Percentiles rank a stretch among this genome's conserved stretches.
Evolutionary conservation across 2,797 vertebrate species (phyloP).

Genomic region (Melanotaenia nigrans): DNA sequence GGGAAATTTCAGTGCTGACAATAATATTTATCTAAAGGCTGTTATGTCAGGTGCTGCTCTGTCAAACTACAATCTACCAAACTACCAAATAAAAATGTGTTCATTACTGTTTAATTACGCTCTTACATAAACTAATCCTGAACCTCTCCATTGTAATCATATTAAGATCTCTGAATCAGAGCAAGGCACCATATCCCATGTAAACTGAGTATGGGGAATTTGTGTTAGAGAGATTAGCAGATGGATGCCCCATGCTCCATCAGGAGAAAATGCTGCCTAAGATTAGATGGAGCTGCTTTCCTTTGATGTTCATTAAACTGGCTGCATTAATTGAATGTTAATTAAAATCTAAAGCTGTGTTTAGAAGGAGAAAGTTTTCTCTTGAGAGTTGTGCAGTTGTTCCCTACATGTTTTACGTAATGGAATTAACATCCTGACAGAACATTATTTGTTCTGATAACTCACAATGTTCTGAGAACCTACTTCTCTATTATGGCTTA

Average conservation of each 20-base stretch:
- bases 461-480: background rate
- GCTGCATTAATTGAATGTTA: slow-evolving; percentile 4
- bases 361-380: background rate
- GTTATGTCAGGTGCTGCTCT: too few relatives aligned
- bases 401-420: background rate
- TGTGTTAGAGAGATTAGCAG: slow-evolving; percentile 20
- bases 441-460: background rate
- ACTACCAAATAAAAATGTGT: background rate
- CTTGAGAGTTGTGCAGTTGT: slow-evolving; percentile 5
- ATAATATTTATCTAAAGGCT: too few relatives aligned
- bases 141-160: slow-evolving; percentile 2
- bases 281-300: slow-evolving; percentile 27
- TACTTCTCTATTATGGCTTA: background rate
- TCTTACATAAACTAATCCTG: background rate
- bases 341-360: slow-evolving; percentile 34
- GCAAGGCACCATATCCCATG: background rate
- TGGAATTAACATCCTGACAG: slow-evolving; percentile 4
- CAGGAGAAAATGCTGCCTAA: slow-evolving; percentile 6
- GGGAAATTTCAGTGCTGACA: too few relatives aligned
- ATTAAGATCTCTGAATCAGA: slow-evolving; percentile 8
- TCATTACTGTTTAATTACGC: background rate
- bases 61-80: background rate
- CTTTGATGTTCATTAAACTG: slow-evolving; percentile 24
- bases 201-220: slow-evolving; percentile 4
- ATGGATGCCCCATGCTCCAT: slow-evolving; percentile 9